Conservation (phyloP, 2,797 vertebrate species). For the Sebastes trivittatus region DNA sequence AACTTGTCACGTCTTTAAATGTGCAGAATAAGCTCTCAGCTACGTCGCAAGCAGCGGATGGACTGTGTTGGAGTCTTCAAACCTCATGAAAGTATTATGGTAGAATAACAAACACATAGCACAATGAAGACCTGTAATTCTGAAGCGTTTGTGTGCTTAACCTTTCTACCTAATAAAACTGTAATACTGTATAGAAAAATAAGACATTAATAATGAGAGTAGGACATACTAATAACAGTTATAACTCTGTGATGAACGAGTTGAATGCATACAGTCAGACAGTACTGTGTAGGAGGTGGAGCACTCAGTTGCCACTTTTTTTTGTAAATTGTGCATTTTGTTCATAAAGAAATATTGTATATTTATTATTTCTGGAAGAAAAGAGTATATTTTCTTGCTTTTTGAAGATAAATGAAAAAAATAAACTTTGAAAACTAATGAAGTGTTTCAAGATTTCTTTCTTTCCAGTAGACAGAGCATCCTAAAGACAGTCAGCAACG, state of each 20-base stretch:
- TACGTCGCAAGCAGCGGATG: neutral
- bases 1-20: slow-evolving; percentile 18
- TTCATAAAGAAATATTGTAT: slow-evolving; percentile 94
- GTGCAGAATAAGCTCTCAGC: slow-evolving; percentile 39
- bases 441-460: neutral
- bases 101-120: slow-evolving; percentile 46
- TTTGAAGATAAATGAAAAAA: slow-evolving; percentile 76
- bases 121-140: slow-evolving; percentile 44
- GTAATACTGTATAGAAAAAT: slow-evolving; percentile 57
- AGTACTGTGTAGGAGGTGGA: slow-evolving; percentile 83
- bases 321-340: slow-evolving; percentile 98
- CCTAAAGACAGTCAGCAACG: neutral
- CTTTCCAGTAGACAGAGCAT: neutral
- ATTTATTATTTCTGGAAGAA: slow-evolving; percentile 93
- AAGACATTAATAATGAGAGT: slow-evolving; percentile 62
- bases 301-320: slow-evolving; percentile 84
- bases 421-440: slow-evolving; percentile 38
- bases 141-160: slow-evolving; percentile 24
- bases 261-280: slow-evolving; percentile 77
- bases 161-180: slow-evolving; percentile 35
- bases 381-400: slow-evolving; percentile 94
- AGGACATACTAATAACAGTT: slow-evolving; percentile 67
- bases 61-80: slow-evolving; percentile 27
- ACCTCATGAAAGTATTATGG: slow-evolving; percentile 61
- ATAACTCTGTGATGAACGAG: slow-evolving; percentile 56